These are phyloP conservation scores for Andrena minutula DNA, from an alignment of 2,888 invertebrate species.

Conservation along the genomic window DNA sequence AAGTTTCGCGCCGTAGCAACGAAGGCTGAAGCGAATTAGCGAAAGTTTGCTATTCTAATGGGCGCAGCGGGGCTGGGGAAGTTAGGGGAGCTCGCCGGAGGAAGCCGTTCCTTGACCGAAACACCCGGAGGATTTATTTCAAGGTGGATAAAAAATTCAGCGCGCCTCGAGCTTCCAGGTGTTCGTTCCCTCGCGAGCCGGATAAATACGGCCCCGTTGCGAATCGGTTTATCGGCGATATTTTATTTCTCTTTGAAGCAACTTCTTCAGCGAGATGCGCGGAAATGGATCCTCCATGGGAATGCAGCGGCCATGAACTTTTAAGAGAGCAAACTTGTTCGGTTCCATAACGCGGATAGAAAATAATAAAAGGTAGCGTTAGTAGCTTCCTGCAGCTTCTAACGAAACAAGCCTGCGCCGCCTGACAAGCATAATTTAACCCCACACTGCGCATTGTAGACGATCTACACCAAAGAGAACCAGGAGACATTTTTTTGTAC, in stretches of 20 bases:
- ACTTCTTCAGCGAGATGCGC: background rate
- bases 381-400: too few species aligned
- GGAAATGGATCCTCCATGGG: background rate
- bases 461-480: too few species aligned
- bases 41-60: background rate
- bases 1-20: background rate
- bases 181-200: background rate
- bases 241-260: background rate
- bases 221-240: slow-evolving; percentile 9
- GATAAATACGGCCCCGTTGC: background rate
- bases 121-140: slow-evolving; percentile 22
- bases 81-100: background rate
- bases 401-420: too few species aligned
- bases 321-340: background rate
- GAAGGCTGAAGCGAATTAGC: slow-evolving; percentile 1
- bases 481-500: too few species aligned
- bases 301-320: background rate
- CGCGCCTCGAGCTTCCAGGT: slow-evolving; percentile 9
- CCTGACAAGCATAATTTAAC: too few species aligned
- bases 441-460: too few species aligned
- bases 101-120: background rate
- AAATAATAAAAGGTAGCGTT: too few species aligned
- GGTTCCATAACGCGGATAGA: too few species aligned
- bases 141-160: slow-evolving; percentile 5
- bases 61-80: background rate